Evolutionary conservation across 2,113 vertebrate genomes (phyloP).

Genomic region (Antigone vipio): DNA sequence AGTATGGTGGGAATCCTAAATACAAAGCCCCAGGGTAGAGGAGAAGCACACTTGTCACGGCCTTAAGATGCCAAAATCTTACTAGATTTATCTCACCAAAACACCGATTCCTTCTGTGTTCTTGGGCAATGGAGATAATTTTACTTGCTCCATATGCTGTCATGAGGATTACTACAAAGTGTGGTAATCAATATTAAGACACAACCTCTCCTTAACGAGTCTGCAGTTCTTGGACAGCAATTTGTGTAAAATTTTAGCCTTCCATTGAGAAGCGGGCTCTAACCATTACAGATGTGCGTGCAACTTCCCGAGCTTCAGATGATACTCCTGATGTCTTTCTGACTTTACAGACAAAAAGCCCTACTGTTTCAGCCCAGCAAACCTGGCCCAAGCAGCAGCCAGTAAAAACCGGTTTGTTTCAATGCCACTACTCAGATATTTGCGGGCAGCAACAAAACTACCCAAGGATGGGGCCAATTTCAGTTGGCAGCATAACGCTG

Average conservation of each 20-base stretch:
- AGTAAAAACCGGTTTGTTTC: not conserved
- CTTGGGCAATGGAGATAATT: not conserved
- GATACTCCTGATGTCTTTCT: not conserved
- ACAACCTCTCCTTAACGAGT: not conserved
- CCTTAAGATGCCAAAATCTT: not conserved
- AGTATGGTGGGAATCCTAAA: not conserved
- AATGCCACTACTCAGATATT: not conserved
- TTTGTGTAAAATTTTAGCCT: not conserved
- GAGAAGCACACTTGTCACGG: not conserved
- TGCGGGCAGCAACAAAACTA: not conserved
- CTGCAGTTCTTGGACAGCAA: not conserved
- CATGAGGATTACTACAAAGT: not conserved
- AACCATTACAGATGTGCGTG: not conserved
- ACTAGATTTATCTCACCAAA: not conserved
- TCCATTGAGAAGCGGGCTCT: not conserved
- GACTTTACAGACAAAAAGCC: not conserved
- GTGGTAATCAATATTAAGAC: not conserved
- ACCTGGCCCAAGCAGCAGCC: conserved; percentile 1
- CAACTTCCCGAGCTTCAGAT: not conserved
- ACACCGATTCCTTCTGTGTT: not conserved
- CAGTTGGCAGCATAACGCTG: not conserved
- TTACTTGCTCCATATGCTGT: not conserved
- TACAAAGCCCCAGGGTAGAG: rapidly evolving
- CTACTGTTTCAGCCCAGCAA: not conserved
- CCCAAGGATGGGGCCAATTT: not conserved